These are phyloP conservation scores for Oscheius onirici DNA, from an alignment of 2,888 invertebrate species.

Conservation along the genomic window DNA sequence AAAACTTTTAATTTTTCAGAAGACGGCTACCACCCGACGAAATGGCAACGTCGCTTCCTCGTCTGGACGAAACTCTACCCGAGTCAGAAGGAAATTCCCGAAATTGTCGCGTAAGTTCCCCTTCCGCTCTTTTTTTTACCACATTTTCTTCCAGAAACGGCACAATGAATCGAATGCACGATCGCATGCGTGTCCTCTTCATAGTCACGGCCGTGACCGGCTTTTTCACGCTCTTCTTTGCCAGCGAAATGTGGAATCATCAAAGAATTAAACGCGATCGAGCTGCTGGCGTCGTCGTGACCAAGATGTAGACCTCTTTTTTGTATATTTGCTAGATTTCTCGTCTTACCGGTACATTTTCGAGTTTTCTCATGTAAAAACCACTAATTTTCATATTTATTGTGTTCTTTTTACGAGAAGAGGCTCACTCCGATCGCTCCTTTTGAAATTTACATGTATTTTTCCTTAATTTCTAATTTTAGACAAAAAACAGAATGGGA, in stretches of 20 bases:
- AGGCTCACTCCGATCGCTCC: conserved; percentile 18
- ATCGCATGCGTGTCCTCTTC: conserved; percentile 62
- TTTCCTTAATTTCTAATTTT: conserved; percentile 6
- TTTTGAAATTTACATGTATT: conserved; percentile 13
- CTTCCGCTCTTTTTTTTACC: background rate
- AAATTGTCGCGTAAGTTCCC: conserved; percentile 59
- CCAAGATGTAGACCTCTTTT: conserved; percentile 41
- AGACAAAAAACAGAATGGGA: conserved; percentile 46
- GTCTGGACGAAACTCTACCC: conserved; percentile 60
- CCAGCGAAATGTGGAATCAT: conserved; percentile 46
- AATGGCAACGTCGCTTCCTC: conserved; percentile 57
- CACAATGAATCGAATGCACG: conserved; percentile 67
- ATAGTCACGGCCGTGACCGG: conserved; percentile 52
- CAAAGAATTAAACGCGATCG: conserved; percentile 51
- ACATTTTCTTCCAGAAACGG: conserved; percentile 43
- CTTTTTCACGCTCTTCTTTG: conserved; percentile 55
- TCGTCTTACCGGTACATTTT: background rate
- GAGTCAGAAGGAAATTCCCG: conserved; percentile 55
- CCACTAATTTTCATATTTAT: background rate
- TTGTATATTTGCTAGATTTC: background rate
- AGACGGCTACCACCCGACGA: conserved; percentile 53
- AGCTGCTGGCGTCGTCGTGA: conserved; percentile 55
- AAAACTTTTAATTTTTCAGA: conserved; percentile 33
- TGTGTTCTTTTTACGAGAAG: background rate
- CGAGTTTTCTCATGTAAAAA: conserved; percentile 19